phyloP scores from a whole-genome alignment of 1,140 invertebrate species.

The Bombus pyrosoma region DNA sequence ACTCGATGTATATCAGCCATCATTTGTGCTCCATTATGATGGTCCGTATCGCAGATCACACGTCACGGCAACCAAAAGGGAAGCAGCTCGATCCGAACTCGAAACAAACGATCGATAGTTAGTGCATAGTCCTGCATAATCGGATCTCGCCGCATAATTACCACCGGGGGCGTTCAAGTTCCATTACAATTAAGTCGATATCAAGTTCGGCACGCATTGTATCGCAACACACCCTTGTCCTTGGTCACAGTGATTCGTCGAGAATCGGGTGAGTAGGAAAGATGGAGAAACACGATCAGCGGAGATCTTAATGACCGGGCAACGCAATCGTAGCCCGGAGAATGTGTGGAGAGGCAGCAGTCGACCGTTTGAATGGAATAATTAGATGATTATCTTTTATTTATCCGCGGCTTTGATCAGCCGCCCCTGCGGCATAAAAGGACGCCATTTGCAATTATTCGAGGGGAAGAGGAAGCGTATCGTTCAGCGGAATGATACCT shows the following conservation, averaged over 20 bases:
- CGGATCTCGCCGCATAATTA: constrained; percentile 18
- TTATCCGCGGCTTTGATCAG: constrained; percentile 78
- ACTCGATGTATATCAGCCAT: not conserved
- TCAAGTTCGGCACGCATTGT: constrained; percentile 28
- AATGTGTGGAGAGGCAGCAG: constrained; percentile 48
- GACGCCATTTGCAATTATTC: constrained; percentile 80
- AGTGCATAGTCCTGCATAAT: not conserved
- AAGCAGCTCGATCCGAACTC: not conserved
- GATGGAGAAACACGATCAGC: constrained; percentile 61
- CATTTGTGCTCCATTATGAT: not conserved
- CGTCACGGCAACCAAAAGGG: not conserved
- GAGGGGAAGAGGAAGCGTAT: constrained; percentile 71
- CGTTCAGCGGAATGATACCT: constrained; percentile 78
- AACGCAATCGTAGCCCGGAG: constrained; percentile 55
- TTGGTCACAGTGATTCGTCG: constrained; percentile 60
- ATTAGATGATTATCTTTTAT: constrained; percentile 80
- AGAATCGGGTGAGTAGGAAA: constrained; percentile 46
- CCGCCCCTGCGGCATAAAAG: constrained; percentile 71
- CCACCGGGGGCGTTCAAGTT: not conserved
- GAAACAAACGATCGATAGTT: not conserved
- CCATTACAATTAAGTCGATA: constrained; percentile 42
- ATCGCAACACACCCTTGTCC: constrained; percentile 32
- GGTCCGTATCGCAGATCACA: not conserved
- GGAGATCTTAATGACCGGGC: constrained; percentile 67
- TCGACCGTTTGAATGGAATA: constrained; percentile 74